Percentiles rank a stretch among this genome's conserved stretches.
These are phyloP conservation scores for Hecatera dysodea DNA, from an alignment of 2,888 invertebrate genomes.

Conservation along the genomic window DNA sequence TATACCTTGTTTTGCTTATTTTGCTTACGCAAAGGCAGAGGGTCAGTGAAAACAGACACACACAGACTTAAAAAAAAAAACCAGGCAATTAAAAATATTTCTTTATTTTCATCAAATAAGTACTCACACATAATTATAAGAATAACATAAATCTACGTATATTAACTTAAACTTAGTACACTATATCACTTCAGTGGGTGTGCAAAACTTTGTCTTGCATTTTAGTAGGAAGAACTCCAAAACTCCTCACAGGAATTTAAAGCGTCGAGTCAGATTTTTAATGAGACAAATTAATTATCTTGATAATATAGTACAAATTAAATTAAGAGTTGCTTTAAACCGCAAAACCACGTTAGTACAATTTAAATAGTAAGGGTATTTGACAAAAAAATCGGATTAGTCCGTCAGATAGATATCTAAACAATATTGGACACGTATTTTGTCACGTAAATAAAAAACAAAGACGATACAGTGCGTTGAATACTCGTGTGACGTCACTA, in stretches of 20 bases:
- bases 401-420: no score
- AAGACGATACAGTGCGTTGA: no score
- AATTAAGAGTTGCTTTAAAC: conserved; percentile 15
- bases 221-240: conserved; percentile 1
- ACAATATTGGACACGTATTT: no score
- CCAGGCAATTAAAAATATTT: conserved; percentile 47
- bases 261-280: conserved; percentile 9
- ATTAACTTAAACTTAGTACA: conserved; percentile 50
- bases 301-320: conserved; percentile 12
- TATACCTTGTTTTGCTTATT: no score
- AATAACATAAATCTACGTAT: conserved; percentile 52
- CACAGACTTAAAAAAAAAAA: neutral
- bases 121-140: conserved; percentile 58
- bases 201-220: conserved; percentile 48
- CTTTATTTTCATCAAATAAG: conserved; percentile 67
- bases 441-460: no score
- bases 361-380: neutral
- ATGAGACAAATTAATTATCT: no score
- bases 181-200: conserved; percentile 58
- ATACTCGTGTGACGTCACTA: no score
- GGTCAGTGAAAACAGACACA: no score
- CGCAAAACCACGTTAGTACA: neutral
- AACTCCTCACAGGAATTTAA: neutral
- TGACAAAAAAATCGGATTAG: no score
- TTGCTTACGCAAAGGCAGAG: no score